phyloP scores from a whole-genome alignment of 2,113 vertebrate species.

The Pterophyllum scalare region DNA sequence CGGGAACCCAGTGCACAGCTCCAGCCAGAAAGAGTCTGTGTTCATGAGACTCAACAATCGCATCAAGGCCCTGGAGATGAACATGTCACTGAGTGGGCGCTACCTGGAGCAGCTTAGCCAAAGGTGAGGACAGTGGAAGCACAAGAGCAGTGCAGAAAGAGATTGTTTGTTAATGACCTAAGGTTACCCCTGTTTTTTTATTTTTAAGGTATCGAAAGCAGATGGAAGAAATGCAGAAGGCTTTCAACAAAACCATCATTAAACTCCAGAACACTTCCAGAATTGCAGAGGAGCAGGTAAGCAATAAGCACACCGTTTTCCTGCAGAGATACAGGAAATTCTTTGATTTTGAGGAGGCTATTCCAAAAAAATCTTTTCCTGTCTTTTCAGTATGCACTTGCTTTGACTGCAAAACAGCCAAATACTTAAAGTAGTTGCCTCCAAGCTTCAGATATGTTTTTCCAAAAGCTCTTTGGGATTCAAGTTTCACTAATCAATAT shows the following conservation, averaged over 20 bases:
- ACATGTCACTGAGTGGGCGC: constrained; percentile 98
- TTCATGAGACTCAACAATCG: constrained; percentile 99
- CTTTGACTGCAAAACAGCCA: not conserved
- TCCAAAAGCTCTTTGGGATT: not conserved
- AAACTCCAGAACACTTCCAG: constrained; percentile 97
- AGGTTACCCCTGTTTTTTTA: not conserved
- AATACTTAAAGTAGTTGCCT: not conserved
- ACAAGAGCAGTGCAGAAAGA: not conserved
- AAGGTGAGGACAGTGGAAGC: constrained; percentile 79
- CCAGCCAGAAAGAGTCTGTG: constrained; percentile 96
- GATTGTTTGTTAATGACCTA: not conserved
- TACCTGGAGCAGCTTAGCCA: constrained; percentile 98
- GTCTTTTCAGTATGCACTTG: not conserved
- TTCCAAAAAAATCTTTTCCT: not conserved
- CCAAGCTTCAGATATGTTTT: not conserved
- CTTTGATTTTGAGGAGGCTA: not conserved
- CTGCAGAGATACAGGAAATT: not conserved
- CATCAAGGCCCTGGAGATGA: constrained; percentile 96
- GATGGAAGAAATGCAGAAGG: constrained; percentile 99
- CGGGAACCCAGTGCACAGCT: constrained; percentile 89
- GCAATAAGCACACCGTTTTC: not conserved
- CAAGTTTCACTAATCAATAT: not conserved
- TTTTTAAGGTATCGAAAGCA: constrained; percentile 92
- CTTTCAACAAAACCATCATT: constrained; percentile 98
- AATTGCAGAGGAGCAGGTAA: constrained; percentile 97